Percentiles rank a stretch among this genome's conserved stretches.
phyloP scores from a whole-genome alignment of 2,888 invertebrate species.

The Athrips mouffetella region DNA sequence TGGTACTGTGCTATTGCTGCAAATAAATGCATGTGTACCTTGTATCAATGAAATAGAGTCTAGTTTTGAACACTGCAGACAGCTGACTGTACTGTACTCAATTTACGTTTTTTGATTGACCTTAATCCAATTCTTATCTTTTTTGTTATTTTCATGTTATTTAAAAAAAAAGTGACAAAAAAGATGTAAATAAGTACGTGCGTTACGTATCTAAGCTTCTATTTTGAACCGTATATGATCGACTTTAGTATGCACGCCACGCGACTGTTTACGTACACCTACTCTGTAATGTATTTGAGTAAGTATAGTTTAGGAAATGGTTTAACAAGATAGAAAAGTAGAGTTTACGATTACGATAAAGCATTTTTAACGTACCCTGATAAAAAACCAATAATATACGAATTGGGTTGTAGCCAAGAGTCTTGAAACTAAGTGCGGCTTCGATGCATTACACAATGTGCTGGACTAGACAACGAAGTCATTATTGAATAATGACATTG shows the following conservation, averaged over 20 bases:
- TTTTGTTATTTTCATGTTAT: no score
- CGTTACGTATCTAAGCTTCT: no score
- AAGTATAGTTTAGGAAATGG: neutral
- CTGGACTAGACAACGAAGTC: conserved; percentile 39
- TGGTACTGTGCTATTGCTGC: neutral
- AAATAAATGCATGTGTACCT: neutral
- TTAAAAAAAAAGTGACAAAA: no score
- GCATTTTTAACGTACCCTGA: neutral
- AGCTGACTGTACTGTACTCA: no score
- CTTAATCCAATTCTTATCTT: no score
- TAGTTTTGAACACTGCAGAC: neutral
- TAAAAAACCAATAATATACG: conserved; percentile 28
- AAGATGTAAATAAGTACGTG: no score
- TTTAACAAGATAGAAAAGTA: neutral
- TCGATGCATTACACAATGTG: conserved; percentile 47
- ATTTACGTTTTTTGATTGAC: no score
- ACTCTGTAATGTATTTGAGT: no score
- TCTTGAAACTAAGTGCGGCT: conserved; percentile 34
- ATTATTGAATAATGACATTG: conserved; percentile 66
- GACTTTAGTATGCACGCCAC: no score
- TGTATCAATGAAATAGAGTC: neutral
- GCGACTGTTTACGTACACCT: no score
- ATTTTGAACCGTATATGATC: no score
- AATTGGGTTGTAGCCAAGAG: conserved; percentile 39
- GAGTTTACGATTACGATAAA: neutral